Evolutionary conservation across 2,888 invertebrate genomes (phyloP).

Genomic region (Pristionchus fissidentatus): DNA sequence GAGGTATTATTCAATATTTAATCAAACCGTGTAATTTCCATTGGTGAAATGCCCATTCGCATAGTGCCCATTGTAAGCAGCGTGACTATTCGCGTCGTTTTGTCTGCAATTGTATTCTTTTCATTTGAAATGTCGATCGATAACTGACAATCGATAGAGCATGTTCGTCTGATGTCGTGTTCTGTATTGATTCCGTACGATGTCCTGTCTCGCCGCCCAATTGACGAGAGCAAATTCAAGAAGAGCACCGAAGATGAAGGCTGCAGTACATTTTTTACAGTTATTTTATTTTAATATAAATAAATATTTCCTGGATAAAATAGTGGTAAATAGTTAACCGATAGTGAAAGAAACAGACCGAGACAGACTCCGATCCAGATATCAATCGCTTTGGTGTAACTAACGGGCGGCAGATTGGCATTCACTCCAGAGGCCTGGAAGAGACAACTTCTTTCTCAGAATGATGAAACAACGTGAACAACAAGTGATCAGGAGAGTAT

Average conservation of each 20-base stretch:
- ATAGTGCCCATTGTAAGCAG: constrained; percentile 20
- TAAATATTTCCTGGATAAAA: neutral
- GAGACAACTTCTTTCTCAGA: neutral
- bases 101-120: neutral
- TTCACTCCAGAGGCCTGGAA: constrained; percentile 52
- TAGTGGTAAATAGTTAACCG: neutral
- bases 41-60: neutral
- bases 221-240: constrained; percentile 50
- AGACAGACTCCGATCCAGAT: constrained; percentile 50
- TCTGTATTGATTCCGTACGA: constrained; percentile 33
- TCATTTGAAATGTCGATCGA: neutral
- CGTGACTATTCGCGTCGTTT: constrained; percentile 7
- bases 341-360: neutral
- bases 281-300: neutral
- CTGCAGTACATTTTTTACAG: constrained; percentile 8
- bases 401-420: constrained; percentile 50
- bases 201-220: constrained; percentile 49
- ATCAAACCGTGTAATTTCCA: neutral
- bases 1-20: neutral
- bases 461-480: neutral
- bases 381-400: constrained; percentile 50
- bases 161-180: constrained; percentile 26
- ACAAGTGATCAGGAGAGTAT: neutral
- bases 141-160: constrained; percentile 38
- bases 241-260: constrained; percentile 50